Evolutionary conservation across 2,797 vertebrate species (phyloP), one percentile per base, ranked within the genome.

Genomic region (Prionace glauca): DNA sequence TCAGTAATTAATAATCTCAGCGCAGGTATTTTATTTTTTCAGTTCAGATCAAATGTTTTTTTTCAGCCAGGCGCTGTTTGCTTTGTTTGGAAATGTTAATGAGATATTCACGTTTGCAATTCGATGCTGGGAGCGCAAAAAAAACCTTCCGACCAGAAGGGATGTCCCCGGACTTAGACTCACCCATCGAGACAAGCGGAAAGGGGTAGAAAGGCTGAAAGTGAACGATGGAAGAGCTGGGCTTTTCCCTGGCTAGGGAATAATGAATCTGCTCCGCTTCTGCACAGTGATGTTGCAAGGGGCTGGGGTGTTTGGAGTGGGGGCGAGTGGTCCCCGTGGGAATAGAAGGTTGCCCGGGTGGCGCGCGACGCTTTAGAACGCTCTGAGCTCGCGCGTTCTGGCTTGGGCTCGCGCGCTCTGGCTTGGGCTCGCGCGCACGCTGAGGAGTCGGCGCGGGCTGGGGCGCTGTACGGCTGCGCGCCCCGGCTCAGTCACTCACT

Each of bases 1-100:
- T 60, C 71, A 95, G 29, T 95, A 56, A 95, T 95, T 95, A 95
- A 77, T 74, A 20, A 95, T 72, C 45, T 77, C 26, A 95, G 0
- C 29, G 45, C n/a, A 65, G 29, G 29, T 65, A 62, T 91, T 91
- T 12, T 11, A 77, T 74, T 95, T 32, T 0, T 74, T 77, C 41
- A 56, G 14, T 56, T 50, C 18, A 14, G n/a, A 56, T 45, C 93
- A 94, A 72, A 45, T 3, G 11, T 41, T 32, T 20, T 24, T 94
- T 56, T 60, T 60, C 50, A 95, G 24, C 18, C 14, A 50, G 77
- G 41, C 32, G 16, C 60, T 18, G 26, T n/a, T 56, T 74, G 93
- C 67, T 72, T 22, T 74, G 69, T 94, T 94, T 72, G 93, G 3
- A 71, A 29, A 72, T 18, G 5, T 14, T 16, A 56, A 94, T 72